A percentile compares a stretch with the other conserved stretches of the same genome.
These are phyloP conservation scores for Drosophila kohkoa DNA, from an alignment of 1,140 invertebrate species.

Conservation along the genomic window DNA sequence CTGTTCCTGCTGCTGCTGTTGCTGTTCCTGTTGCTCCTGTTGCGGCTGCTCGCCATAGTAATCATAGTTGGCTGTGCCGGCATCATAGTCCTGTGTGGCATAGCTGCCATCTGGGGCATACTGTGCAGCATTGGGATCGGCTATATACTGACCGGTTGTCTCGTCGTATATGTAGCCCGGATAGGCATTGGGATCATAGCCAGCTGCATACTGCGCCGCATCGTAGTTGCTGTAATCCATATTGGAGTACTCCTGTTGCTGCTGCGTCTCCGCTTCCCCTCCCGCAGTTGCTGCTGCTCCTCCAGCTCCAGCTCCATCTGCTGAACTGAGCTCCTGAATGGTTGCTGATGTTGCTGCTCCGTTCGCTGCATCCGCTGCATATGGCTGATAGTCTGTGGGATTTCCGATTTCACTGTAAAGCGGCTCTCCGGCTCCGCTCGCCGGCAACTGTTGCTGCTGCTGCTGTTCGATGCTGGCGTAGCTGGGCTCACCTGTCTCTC, in stretches of 20 bases:
- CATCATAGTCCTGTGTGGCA: constrained; percentile 67
- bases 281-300: background rate
- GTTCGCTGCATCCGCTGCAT: constrained; percentile 56
- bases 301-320: constrained; percentile 30
- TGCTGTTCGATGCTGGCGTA: constrained; percentile 68
- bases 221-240: constrained; percentile 82
- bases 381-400: constrained; percentile 75
- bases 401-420: constrained; percentile 80
- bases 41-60: constrained; percentile 62
- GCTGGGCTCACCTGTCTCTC: constrained; percentile 63
- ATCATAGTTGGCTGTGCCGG: constrained; percentile 53
- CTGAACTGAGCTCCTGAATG: background rate
- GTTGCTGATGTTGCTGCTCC: constrained; percentile 11
- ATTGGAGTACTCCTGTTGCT: constrained; percentile 69
- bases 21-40: constrained; percentile 43
- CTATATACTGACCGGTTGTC: constrained; percentile 75
- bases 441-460: constrained; percentile 30
- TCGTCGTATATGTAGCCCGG: constrained; percentile 82
- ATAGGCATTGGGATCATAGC: constrained; percentile 80
- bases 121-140: constrained; percentile 74
- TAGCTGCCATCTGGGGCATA: constrained; percentile 69
- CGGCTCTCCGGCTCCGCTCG: constrained; percentile 47
- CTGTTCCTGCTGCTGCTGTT: constrained; percentile 23
- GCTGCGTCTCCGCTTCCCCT: constrained; percentile 2
- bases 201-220: constrained; percentile 63